A percentile compares a stretch with the other conserved stretches of the same genome.
phyloP scores from a whole-genome alignment of 1,140 invertebrate genomes.

The Ceratosolen fusciceps region DNA sequence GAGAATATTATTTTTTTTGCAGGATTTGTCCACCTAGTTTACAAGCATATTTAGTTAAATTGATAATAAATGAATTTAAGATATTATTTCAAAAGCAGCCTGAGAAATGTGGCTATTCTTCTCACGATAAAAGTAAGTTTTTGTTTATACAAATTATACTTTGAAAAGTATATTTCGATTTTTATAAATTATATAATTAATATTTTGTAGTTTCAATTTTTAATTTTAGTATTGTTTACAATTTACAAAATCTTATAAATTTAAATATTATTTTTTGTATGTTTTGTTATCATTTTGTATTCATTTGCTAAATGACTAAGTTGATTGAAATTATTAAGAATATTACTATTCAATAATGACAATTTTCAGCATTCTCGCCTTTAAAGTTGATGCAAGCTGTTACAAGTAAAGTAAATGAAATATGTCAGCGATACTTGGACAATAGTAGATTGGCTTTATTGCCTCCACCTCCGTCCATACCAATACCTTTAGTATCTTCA shows the following conservation, averaged over 20 bases:
- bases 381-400: constrained; percentile 82
- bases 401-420: constrained; percentile 78
- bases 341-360: too few species aligned
- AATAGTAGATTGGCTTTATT: constrained; percentile 73
- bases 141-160: too few species aligned
- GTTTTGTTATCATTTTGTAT: too few species aligned
- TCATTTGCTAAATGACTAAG: too few species aligned
- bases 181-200: too few species aligned
- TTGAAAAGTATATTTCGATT: too few species aligned
- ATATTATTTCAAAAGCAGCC: constrained; percentile 76
- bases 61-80: constrained; percentile 77
- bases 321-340: too few species aligned
- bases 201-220: too few species aligned
- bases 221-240: too few species aligned
- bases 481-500: constrained; percentile 71
- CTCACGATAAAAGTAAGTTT: constrained; percentile 74
- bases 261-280: too few species aligned
- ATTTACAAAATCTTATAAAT: too few species aligned
- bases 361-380: constrained; percentile 80
- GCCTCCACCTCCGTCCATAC: constrained; percentile 71
- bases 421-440: constrained; percentile 78
- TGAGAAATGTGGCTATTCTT: constrained; percentile 74
- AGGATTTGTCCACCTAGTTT: constrained; percentile 80
- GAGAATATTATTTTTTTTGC: constrained; percentile 60
- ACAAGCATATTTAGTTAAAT: constrained; percentile 76